Base-by-base conservation (phyloP, 2,113 vertebrate genomes). In the Ageneiosus marmoratus region DNA sequence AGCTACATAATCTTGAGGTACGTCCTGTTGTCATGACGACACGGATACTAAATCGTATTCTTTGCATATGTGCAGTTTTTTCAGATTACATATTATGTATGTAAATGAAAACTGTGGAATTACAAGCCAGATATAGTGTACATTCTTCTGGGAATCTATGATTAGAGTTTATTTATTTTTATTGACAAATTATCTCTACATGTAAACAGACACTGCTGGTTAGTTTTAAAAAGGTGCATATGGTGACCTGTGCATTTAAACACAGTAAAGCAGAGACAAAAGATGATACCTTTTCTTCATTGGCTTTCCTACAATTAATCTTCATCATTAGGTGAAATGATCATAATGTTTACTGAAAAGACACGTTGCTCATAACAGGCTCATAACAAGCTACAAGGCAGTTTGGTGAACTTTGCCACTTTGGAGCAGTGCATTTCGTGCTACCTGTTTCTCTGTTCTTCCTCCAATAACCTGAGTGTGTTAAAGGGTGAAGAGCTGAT, bases 401-500 rank as follows among this genome's bases (percentile, higher is more conserved):
- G 55, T 51, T 63, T 27, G n/a, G 44, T 34, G 41, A 20, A 48
- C 48, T 22, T 51, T 1, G 22, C 65, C 12, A 41, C 34, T 34
- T 34, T 24, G 51, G 20, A n/a, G 73, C 1, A 75, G 48, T 46
- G 55, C 65, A 13, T 82, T 37, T 37, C 16, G 20, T 18, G 63
- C 55, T 56, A 70, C 41, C 80, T 85, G 55, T 10, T 22, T 44
- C 76, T 75, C 63, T 27, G 24, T 20, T 80, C 50, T 5, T 77
- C n/a, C 11, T 65, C 9, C 16, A 5, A 37, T 32, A 34, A 9
- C 7, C 13, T 1, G 48, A 56, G 34, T n/a, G 16, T 18, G 46
- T 92, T 87, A 94, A 41, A 95, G 93, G 22, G 91, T 88, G 83
- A 94, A 94, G 1, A 94, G 90, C 10, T 93, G 89, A 83, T 94